A percentile compares a stretch with the other conserved stretches of the same genome.
phyloP scores from a whole-genome alignment of 2,113 vertebrate species.

The Morone saxatilis region DNA sequence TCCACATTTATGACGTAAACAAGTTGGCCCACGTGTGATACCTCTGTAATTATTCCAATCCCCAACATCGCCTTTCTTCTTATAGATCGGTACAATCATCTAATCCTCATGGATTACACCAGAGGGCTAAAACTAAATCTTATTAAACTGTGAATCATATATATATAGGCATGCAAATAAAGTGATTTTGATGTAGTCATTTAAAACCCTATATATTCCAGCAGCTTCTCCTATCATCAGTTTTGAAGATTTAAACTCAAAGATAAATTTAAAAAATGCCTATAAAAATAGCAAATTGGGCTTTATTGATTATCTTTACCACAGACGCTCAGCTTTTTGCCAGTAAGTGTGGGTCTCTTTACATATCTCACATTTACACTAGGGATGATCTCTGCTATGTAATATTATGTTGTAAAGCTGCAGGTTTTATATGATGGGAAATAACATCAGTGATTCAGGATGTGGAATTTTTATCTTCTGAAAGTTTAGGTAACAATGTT shows the following conservation, averaged over 20 bases:
- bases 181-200: neutral
- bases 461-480: neutral
- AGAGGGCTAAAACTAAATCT: neutral
- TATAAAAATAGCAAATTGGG: constrained; percentile 7
- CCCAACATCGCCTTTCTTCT: neutral
- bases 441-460: neutral
- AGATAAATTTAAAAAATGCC: constrained; percentile 1
- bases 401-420: neutral
- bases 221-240: neutral
- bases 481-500: no score
- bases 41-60: constrained; percentile 9
- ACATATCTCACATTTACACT: neutral
- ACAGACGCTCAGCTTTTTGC: neutral
- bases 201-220: neutral
- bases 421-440: neutral
- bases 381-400: neutral
- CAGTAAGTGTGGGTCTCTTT: neutral
- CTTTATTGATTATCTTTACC: constrained; percentile 12
- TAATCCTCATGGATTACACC: constrained; percentile 14
- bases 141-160: constrained; percentile 6
- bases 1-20: no score
- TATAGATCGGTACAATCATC: neutral
- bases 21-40: neutral
- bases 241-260: neutral
- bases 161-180: neutral